phyloP scores from a whole-genome alignment of 2,113 vertebrate genomes.

The Ictalurus furcatus region DNA sequence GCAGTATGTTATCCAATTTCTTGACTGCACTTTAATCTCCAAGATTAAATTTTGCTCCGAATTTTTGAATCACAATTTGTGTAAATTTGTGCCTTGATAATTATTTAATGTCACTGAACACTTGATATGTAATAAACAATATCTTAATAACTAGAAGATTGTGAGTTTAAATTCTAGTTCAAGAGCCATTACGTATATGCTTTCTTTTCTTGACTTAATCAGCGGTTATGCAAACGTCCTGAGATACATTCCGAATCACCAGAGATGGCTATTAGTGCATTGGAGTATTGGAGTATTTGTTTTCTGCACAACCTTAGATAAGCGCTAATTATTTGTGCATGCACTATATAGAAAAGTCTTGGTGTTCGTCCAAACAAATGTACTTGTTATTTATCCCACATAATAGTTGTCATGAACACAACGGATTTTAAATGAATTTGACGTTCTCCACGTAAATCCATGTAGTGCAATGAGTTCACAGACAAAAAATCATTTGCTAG shows the following conservation, averaged over 20 bases:
- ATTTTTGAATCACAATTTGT: background rate
- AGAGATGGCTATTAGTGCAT: background rate
- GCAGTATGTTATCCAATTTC: background rate
- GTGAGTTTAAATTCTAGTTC: background rate
- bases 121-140: background rate
- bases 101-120: background rate
- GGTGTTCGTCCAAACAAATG: background rate
- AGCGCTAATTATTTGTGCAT: background rate
- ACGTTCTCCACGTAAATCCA: background rate
- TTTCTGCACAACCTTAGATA: background rate
- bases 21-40: background rate
- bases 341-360: background rate
- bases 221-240: background rate
- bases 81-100: background rate
- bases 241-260: background rate
- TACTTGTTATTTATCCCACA: background rate
- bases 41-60: background rate
- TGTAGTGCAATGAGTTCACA: background rate
- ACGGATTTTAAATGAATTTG: background rate
- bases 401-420: background rate
- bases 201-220: background rate
- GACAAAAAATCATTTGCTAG: constrained; percentile 18
- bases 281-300: background rate
- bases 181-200: background rate
- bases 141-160: background rate